Base-by-base conservation (phyloP, 1,140 invertebrate species). In the Dufourea novaeangliae region DNA sequence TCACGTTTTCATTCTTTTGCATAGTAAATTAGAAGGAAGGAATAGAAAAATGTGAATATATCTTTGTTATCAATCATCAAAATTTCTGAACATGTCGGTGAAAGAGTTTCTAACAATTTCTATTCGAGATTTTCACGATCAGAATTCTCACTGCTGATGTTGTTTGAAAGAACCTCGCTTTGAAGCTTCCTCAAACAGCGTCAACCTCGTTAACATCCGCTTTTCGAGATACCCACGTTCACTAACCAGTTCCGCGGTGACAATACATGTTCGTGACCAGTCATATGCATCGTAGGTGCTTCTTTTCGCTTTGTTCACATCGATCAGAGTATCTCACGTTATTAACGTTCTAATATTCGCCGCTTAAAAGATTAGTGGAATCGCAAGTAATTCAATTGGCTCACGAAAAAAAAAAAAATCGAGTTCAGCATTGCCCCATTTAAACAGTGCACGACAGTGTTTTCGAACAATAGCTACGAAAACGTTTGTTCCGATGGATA, bases 221-320 rank as follows among this genome's bases (percentile, higher is more conserved):
- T 69, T 46, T n/a, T 29, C 66, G 12, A 50, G 17, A 61, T 17
- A 69, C 61, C 54, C 66, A 75, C 71, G 46, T 73, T 74, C 71
- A 34, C 64, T 76, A 76, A 76, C 64, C 64, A 69, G 66, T 32
- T 17, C 54, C 54, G 44, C 64, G 66, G 22, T 34, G 41, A 76
- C 52, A n/a, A 67, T 27, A 54, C 29, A 52, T 39, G 70, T 73
- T 22, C 20, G 46, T 27, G 63, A 32, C 46, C 62, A 64, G 39
- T 46, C 63, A 66, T 66, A 46, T 11, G 25, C 22, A 37, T 29
- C n/a, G 41, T 34, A 59, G 32, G 25, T 25, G 39, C 32, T 50
- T 61, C 11, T 20, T n/a, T n/a, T 46, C 39, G 52, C 73, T 75
- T 75, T n/a, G 37, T 56, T 75, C 63, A 68, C 37, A 25, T 34